Conservation (phyloP, 2,888 invertebrate species). For the Resseliella maxima region DNA sequence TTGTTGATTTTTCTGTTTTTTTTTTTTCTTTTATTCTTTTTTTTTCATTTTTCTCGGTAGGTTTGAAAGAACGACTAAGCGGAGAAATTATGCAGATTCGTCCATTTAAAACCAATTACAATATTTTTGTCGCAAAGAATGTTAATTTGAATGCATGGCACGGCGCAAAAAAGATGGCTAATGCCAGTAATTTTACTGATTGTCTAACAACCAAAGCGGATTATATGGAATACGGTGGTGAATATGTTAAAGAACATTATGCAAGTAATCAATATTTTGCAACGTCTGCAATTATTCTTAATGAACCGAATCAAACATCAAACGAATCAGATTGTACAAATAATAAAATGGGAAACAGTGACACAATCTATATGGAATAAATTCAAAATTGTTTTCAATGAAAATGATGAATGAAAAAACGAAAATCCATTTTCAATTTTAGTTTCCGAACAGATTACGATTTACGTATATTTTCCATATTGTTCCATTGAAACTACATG, state of each 20-base stretch:
- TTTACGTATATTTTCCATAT: no score
- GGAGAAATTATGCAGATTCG: conserved; percentile 86
- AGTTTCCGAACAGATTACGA: no score
- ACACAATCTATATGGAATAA: conserved; percentile 15
- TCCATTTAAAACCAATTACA: conserved; percentile 86
- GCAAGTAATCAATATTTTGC: conserved; percentile 81
- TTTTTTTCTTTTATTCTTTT: no score
- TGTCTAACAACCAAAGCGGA: conserved; percentile 77
- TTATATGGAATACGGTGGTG: conserved; percentile 88
- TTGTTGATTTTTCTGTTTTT: no score
- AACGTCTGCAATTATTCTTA: conserved; percentile 69
- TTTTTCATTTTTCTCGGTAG: no score
- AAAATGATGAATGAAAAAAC: no score
- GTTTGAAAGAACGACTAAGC: conserved; percentile 79
- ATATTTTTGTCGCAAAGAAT: conserved; percentile 75
- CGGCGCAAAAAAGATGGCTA: conserved; percentile 83
- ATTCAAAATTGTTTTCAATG: no score
- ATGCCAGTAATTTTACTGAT: conserved; percentile 71
- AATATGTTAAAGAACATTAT: conserved; percentile 83
- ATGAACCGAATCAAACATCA: neutral
- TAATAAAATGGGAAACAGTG: conserved; percentile 1
- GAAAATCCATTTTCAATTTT: no score
- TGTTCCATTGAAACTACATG: no score
- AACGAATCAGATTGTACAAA: neutral
- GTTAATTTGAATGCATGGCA: conserved; percentile 85